These are phyloP conservation scores for Acrocephalus arundinaceus DNA, from an alignment of 2,113 vertebrate species.

Conservation along the genomic window DNA sequence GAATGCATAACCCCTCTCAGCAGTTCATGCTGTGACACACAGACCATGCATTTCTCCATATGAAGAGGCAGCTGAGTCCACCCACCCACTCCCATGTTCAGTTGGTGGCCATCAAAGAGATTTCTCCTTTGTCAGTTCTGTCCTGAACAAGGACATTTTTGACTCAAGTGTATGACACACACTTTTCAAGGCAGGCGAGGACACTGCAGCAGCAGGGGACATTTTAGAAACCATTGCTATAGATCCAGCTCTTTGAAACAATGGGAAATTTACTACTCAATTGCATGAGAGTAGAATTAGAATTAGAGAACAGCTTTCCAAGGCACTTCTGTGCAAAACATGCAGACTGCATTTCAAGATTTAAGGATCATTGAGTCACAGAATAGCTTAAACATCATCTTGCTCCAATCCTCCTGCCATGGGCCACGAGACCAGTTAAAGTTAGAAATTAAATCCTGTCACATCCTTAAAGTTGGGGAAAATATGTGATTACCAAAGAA, in stretches of 20 bases:
- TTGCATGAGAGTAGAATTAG: background rate
- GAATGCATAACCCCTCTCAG: background rate
- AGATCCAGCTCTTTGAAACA: background rate
- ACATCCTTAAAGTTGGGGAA: no score
- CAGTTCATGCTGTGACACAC: fast-evolving
- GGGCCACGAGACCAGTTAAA: background rate
- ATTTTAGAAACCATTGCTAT: background rate
- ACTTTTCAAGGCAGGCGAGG: background rate
- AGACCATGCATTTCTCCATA: background rate
- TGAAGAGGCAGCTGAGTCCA: background rate
- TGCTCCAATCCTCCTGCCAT: background rate
- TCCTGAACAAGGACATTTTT: background rate
- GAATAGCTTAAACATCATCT: background rate
- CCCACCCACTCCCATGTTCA: background rate
- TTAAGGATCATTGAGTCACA: background rate
- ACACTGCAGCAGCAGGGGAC: background rate
- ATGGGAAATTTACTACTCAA: background rate
- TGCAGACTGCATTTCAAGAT: background rate
- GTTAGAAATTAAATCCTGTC: no score
- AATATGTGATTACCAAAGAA: no score
- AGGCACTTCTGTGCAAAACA: background rate
- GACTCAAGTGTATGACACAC: fast-evolving
- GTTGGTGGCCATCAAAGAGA: background rate
- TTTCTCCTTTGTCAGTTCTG: background rate
- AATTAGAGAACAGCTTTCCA: background rate